Conservation (phyloP, 1,140 invertebrate species). For the Drosophila bipectinata region DNA sequence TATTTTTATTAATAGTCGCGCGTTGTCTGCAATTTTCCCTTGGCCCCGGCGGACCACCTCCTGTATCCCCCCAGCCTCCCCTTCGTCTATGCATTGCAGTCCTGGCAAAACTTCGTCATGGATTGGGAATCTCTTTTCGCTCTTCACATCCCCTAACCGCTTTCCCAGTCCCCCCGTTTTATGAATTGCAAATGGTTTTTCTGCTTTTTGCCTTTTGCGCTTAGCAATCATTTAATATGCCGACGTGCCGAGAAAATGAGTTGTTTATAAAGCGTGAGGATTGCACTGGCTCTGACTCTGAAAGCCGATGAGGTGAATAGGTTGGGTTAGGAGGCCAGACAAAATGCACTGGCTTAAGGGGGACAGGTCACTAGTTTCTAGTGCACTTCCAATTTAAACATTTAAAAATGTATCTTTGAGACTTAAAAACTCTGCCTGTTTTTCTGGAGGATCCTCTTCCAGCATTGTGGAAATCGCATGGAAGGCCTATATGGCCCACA, state of each 20-base stretch:
- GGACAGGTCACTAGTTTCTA: slow-evolving; percentile 38
- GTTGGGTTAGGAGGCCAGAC: background rate
- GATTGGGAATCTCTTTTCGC: slow-evolving; percentile 45
- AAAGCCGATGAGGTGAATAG: slow-evolving; percentile 2
- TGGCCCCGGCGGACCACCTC: slow-evolving; percentile 13
- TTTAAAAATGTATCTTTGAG: background rate
- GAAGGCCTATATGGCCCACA: too few relatives aligned
- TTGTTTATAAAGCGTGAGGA: slow-evolving; percentile 66
- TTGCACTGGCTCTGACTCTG: slow-evolving; percentile 40
- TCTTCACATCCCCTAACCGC: background rate
- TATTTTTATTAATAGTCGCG: slow-evolving; percentile 76
- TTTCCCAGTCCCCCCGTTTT: slow-evolving; percentile 26
- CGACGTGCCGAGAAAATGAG: slow-evolving; percentile 67
- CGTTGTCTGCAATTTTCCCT: slow-evolving; percentile 70
- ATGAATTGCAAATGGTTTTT: slow-evolving; percentile 72
- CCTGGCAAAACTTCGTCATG: slow-evolving; percentile 53
- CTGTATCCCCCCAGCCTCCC: background rate
- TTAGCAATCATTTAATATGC: slow-evolving; percentile 75
- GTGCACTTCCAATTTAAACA: background rate
- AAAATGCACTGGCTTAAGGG: background rate
- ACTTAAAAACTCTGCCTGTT: too few relatives aligned
- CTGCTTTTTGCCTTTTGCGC: slow-evolving; percentile 65
- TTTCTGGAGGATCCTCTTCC: too few relatives aligned
- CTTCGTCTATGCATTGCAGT: slow-evolving; percentile 46
- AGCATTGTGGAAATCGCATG: too few relatives aligned